Percentiles rank a stretch among this genome's conserved stretches.
phyloP scores from a whole-genome alignment of 53 echinoderm and acorn worm genomes.

The Crossaster papposus region DNA sequence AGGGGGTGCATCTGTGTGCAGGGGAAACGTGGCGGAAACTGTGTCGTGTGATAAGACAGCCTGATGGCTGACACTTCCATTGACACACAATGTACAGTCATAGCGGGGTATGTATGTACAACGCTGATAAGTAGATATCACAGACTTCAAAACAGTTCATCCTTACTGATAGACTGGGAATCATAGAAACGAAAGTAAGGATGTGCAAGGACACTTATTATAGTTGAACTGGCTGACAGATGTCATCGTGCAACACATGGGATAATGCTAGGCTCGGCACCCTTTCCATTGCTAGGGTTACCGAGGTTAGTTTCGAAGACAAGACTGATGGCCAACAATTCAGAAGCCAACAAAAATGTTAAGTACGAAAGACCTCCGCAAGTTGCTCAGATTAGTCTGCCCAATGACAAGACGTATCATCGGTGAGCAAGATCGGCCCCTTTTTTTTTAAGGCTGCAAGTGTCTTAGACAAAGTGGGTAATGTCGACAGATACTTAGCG shows the following conservation, averaged over 20 bases:
- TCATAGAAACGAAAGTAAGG: not conserved
- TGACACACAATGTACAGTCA: slow-evolving; percentile 3
- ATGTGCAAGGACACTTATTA: not conserved
- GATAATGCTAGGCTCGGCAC: not conserved
- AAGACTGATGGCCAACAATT: not conserved
- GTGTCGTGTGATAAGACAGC: slow-evolving; percentile 10
- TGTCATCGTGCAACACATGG: not conserved
- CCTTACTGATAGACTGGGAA: not conserved
- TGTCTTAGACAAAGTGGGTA: not conserved
- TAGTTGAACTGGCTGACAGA: not conserved
- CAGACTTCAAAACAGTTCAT: not conserved
- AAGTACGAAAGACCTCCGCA: not conserved
- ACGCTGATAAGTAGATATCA: not conserved
- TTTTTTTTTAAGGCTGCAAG: not conserved
- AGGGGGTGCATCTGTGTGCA: not conserved
- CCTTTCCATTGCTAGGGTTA: not conserved
- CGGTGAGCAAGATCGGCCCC: not conserved
- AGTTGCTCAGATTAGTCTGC: not conserved
- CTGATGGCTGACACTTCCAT: not conserved
- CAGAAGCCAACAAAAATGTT: not conserved
- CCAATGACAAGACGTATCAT: not conserved
- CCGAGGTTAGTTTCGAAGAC: not conserved
- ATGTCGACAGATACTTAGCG: not conserved
- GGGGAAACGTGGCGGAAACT: not conserved
- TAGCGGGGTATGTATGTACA: no score